phyloP scores from a whole-genome alignment of 2,113 vertebrate genomes.

The Ardeotis arabs region DNA sequence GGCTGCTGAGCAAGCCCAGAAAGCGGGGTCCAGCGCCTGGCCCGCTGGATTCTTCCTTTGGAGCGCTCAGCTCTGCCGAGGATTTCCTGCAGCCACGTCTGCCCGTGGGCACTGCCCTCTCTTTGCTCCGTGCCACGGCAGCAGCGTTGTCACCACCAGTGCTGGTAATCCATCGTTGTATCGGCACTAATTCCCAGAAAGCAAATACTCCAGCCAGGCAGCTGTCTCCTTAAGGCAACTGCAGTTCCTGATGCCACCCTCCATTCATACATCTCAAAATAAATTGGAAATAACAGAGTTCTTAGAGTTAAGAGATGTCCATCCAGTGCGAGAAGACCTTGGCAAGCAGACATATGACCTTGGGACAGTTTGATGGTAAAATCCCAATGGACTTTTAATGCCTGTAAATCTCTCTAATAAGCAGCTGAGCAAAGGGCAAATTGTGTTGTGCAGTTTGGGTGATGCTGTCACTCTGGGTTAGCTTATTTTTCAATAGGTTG shows the following conservation, averaged over 20 bases:
- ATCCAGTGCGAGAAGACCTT: constrained; percentile 8
- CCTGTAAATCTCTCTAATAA: constrained; percentile 31
- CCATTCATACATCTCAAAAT: not conserved
- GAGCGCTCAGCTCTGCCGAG: not conserved
- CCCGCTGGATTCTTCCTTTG: not conserved
- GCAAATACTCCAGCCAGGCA: not conserved
- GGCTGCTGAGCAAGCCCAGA: not conserved
- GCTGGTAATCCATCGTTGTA: not conserved
- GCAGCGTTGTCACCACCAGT: not conserved
- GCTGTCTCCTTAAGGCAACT: not conserved
- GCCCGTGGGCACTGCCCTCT: not conserved
- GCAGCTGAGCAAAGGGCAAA: constrained; percentile 19
- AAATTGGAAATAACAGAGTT: constrained; percentile 12
- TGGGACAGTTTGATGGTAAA: not conserved
- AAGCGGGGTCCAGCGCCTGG: rapidly evolving
- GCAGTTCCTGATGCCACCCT: not conserved
- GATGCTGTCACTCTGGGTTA: constrained; percentile 44
- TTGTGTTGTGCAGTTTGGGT: not conserved
- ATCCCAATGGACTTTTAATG: not conserved
- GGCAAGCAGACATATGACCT: not conserved
- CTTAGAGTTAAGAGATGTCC: constrained; percentile 12
- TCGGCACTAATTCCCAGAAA: not conserved
- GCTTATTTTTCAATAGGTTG: not conserved
- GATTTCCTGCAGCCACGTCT: not conserved
- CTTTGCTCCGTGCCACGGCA: not conserved